Evolutionary conservation across 2,888 invertebrate genomes (phyloP).

Genomic region (Noctua comes): DNA sequence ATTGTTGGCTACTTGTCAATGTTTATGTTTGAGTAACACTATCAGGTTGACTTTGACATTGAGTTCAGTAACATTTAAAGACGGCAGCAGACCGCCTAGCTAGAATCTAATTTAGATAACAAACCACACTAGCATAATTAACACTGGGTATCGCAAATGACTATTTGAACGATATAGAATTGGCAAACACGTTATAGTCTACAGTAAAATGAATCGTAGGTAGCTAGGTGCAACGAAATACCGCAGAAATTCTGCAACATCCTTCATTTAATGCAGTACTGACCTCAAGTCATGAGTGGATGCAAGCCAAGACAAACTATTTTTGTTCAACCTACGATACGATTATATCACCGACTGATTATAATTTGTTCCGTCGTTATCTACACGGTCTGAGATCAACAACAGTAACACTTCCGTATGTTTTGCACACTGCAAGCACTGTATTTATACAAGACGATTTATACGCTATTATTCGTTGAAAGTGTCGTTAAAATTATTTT

Average conservation of each 20-base stretch:
- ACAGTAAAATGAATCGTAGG: neutral
- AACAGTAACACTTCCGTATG: slow-evolving; percentile 49
- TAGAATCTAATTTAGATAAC: slow-evolving; percentile 27
- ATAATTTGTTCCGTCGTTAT: slow-evolving; percentile 58
- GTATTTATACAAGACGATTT: slow-evolving; percentile 21
- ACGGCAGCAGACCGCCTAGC: neutral
- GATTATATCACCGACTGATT: slow-evolving; percentile 66
- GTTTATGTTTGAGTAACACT: slow-evolving; percentile 46
- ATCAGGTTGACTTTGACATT: slow-evolving; percentile 57
- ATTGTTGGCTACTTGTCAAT: slow-evolving; percentile 61
- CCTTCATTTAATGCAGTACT: slow-evolving; percentile 71
- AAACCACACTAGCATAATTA: slow-evolving; percentile 9
- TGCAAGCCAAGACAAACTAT: slow-evolving; percentile 81
- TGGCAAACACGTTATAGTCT: neutral
- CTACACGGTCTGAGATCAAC: slow-evolving; percentile 52
- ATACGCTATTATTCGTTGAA: slow-evolving; percentile 9
- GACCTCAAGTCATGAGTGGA: slow-evolving; percentile 81
- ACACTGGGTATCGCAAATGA: neutral
- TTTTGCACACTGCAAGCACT: slow-evolving; percentile 32
- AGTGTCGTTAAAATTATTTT: slow-evolving; percentile 9
- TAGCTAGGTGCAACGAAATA: slow-evolving; percentile 27
- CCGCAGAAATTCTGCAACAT: slow-evolving; percentile 43
- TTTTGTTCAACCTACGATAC: slow-evolving; percentile 75
- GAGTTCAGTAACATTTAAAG: slow-evolving; percentile 40
- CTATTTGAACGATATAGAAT: slow-evolving; percentile 5